Percentiles rank a stretch among this genome's conserved stretches.
Evolutionary conservation across 2,797 vertebrate species (phyloP).

Genomic region (Cirrhinus molitorella): DNA sequence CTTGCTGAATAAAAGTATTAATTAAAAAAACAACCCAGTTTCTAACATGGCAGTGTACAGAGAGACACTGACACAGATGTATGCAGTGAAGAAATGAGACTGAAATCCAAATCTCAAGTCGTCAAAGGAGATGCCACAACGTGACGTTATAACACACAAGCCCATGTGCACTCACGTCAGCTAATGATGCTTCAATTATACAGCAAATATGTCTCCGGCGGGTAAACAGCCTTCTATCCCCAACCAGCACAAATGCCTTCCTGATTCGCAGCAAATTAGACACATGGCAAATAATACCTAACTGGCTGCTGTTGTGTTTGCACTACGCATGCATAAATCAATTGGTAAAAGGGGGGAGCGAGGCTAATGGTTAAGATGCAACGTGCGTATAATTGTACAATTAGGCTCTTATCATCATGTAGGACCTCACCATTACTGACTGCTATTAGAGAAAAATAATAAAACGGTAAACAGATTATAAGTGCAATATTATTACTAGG

Average conservation of each 20-base stretch:
- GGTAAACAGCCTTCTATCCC: constrained; percentile 60
- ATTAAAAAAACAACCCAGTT: neutral
- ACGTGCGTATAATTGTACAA: constrained; percentile 62
- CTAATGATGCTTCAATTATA: constrained; percentile 62
- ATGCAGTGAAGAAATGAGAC: neutral
- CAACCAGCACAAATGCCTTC: constrained; percentile 56
- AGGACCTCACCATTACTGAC: constrained; percentile 60
- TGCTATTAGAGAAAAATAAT: constrained; percentile 60
- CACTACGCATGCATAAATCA: constrained; percentile 57
- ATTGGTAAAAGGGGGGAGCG: constrained; percentile 57
- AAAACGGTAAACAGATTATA: constrained; percentile 54
- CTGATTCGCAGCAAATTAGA: constrained; percentile 63
- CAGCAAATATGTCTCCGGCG: constrained; percentile 53
- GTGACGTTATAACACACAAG: constrained; percentile 19
- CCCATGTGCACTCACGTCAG: constrained; percentile 40
- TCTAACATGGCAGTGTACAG: neutral
- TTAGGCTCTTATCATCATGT: constrained; percentile 58
- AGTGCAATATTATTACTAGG: constrained; percentile 38
- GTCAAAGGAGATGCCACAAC: constrained; percentile 15
- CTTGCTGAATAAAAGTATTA: neutral
- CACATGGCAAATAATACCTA: constrained; percentile 63
- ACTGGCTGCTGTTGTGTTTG: constrained; percentile 61
- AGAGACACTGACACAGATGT: neutral
- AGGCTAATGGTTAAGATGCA: constrained; percentile 63
- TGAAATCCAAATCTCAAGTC: neutral